Evolutionary conservation across 2,888 invertebrate genomes (phyloP), one percentile per base, ranked within the genome.

Genomic region (Oscheius sp.): DNA sequence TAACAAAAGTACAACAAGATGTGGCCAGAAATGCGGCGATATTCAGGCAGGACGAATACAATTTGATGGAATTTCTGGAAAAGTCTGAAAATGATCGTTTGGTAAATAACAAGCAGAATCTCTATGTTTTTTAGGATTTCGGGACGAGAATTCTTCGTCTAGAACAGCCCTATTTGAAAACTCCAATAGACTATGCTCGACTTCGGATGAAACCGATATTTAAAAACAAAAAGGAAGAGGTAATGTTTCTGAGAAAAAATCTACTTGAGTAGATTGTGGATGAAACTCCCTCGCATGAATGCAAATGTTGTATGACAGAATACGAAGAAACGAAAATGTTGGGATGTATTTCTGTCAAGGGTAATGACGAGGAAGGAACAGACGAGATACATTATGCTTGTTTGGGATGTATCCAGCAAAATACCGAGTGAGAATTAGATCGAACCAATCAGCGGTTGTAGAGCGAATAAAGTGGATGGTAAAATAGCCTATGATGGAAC

Each of bases 381-480:
- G 4, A 17, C 34, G 55, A 55, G 37, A 15, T 33, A 15, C 55
- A 55, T 17, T 55, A 20, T 34, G 34, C 25, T n/a, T 55, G 55
- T 33, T 5, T 4, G 2, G 55, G 34, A 0, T 55, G 55, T 34
- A 17, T 33, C 17, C n/a, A 1, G n/a, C 3, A 34, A 17, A 31
- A 53, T 27, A 33, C 53, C 2, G 53, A 29, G 53, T 53, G n/a
- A 5, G 53, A 6, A 5, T n/a, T 50, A 6, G 6, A 5, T 15
- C 2, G 4, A 8, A 37, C 37, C 37, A 37, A 37, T 6, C 37
- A 37, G 8, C 6, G 8, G 15, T 37, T 37, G 6, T 17, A 55
- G 55, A 1, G 55, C 37, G 12, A 55, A 55, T 1, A 34, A 33
- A n/a, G 55, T 15, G 20, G 55, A 55, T n/a, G 55, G 55, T 10